These are phyloP conservation scores for Lithosia quadra DNA, from an alignment of 2,888 invertebrate species.

Conservation along the genomic window DNA sequence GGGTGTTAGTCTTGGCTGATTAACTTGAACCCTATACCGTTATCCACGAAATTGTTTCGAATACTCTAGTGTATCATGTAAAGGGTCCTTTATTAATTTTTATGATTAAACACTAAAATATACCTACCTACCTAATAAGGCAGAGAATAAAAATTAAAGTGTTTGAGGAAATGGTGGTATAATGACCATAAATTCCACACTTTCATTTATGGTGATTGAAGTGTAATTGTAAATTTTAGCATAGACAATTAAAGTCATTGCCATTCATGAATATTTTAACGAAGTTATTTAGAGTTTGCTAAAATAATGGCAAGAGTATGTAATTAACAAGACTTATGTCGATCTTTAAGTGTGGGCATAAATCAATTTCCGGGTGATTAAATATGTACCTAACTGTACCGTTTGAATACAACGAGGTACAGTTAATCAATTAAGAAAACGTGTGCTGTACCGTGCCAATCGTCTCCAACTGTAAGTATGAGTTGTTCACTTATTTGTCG, in stretches of 20 bases:
- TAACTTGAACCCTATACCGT: constrained; percentile 48
- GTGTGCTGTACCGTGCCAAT: constrained; percentile 62
- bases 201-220: constrained; percentile 31
- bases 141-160: constrained; percentile 42
- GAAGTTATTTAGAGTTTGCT: constrained; percentile 40
- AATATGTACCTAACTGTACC: constrained; percentile 62
- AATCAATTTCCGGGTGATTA: constrained; percentile 65
- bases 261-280: constrained; percentile 45
- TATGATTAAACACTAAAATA: constrained; percentile 26
- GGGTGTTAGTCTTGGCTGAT: constrained; percentile 49
- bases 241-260: constrained; percentile 19
- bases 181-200: constrained; percentile 42
- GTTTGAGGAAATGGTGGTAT: constrained; percentile 36
- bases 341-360: constrained; percentile 57
- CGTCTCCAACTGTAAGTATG: constrained; percentile 51
- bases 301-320: constrained; percentile 49
- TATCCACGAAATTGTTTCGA: constrained; percentile 34
- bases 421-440: constrained; percentile 73
- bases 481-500: constrained; percentile 47
- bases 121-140: too few species aligned
- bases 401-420: constrained; percentile 57
- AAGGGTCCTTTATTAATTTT: constrained; percentile 27
- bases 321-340: constrained; percentile 59
- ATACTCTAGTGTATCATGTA: constrained; percentile 16
- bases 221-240: constrained; percentile 43